phyloP scores from a whole-genome alignment of 2,113 vertebrate species.

The Chloroceryle aenea region DNA sequence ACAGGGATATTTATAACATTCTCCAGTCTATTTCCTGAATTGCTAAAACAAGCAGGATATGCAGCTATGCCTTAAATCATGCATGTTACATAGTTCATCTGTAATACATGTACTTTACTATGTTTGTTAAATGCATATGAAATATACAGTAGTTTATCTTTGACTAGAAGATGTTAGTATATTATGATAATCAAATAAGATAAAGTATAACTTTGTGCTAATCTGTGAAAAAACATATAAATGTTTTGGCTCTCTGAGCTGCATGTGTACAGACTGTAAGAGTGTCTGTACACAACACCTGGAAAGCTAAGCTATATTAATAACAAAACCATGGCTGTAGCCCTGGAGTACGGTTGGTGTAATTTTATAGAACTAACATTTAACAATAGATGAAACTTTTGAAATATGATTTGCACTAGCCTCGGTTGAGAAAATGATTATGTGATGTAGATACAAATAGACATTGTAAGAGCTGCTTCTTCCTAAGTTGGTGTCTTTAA shows the following conservation, averaged over 20 bases:
- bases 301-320: not conserved
- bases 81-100: fast-evolving
- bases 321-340: not conserved
- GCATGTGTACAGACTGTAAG: not conserved
- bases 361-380: not conserved
- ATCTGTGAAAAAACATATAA: not conserved
- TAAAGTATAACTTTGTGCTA: not conserved
- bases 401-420: not conserved
- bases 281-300: not conserved
- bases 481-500: not conserved
- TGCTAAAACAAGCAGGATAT: not conserved
- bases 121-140: not conserved
- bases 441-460: not conserved
- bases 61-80: not conserved
- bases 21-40: not conserved
- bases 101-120: not conserved
- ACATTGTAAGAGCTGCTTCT: not conserved
- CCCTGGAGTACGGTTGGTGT: not conserved
- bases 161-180: not conserved
- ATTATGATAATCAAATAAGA: not conserved
- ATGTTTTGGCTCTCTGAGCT: not conserved
- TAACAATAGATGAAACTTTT: not conserved
- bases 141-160: not conserved
- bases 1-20: not conserved
- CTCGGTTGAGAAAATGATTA: not conserved